Percentiles rank a stretch among this genome's conserved stretches.
Conservation (phyloP, 2,113 vertebrate genomes). For the Nyctibius bracteatus region DNA sequence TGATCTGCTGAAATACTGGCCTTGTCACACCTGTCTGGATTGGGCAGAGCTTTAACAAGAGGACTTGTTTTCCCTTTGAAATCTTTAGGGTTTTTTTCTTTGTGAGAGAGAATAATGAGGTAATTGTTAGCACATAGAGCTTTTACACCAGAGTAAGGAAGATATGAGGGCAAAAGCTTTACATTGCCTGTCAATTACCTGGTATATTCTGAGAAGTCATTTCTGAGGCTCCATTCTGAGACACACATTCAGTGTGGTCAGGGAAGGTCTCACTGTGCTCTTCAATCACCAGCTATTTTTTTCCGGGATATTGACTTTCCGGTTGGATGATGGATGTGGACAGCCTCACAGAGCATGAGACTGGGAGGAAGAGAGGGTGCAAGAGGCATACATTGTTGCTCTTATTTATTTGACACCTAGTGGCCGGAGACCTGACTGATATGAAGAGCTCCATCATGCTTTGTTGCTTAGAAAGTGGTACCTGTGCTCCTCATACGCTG, state of each 20-base stretch:
- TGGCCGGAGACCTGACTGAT: neutral
- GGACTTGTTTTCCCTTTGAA: neutral
- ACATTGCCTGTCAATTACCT: neutral
- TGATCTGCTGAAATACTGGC: neutral
- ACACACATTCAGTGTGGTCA: neutral
- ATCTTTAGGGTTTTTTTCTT: neutral
- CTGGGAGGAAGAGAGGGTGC: neutral
- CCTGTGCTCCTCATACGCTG: neutral
- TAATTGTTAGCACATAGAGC: neutral
- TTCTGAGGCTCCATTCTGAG: neutral
- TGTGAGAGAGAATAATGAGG: neutral
- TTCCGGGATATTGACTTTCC: neutral
- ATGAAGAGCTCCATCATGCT: neutral
- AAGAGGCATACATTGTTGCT: neutral
- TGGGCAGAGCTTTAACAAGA: neutral
- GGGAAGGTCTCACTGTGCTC: neutral
- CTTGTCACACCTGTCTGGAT: neutral
- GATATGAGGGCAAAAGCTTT: neutral
- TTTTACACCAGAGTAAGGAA: neutral
- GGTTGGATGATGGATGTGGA: neutral
- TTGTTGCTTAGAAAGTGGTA: neutral
- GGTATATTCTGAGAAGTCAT: neutral
- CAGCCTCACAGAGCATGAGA: neutral
- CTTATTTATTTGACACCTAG: neutral
- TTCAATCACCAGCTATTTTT: neutral